Base-by-base conservation (phyloP, 2,113 vertebrate species). In the Apteryx owenii region DNA sequence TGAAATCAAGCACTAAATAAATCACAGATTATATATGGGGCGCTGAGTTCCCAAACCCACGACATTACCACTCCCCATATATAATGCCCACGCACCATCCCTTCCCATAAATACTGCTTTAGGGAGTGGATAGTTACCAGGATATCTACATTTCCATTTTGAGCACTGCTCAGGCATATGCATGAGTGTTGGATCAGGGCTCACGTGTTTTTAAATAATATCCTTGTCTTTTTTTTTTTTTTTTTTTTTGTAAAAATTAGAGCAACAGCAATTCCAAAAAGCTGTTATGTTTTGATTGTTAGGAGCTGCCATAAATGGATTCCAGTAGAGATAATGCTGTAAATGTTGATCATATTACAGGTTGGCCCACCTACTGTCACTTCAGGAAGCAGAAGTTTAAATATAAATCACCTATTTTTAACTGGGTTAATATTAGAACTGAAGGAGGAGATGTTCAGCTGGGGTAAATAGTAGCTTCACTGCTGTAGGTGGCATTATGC, bases 371-470 rank as follows among this genome's bases (percentile, higher is more conserved):
- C 85, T 96, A 83, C 95, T 83, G 48, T 33, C 66, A 69, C 40
- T 64, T 90, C 81, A 81, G 80, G 82, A 96, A 92, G 61, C 70
- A 89, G 33, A 82, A n/a, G 62, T 83, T 95, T 97, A 95, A 94
- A 94, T 91, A 96, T 90, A 88, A 96, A 65, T 36, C 38, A 75
- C 53, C 60, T 79, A 85, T 94, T 97, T 94, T 91, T 88, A 95
- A 90, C 56, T 25, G 68, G 26, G 70, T 89, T 91, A 80, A 89
- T 68, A 53, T 70, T 65, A 62, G 40, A 79, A 86, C 17, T 70
- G 53, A 61, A 66, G 82, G 66, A 89, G 36, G 48, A 81, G 60
- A 64, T 1, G 0, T 95, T 96, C 68, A 64, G 46, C 80, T 88
- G 76, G 56, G 54, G 89, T 64, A 62, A 91, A 88, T 21, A 85